Conservation (phyloP, 2,113 vertebrate genomes). For the Oostethus manadensis region DNA sequence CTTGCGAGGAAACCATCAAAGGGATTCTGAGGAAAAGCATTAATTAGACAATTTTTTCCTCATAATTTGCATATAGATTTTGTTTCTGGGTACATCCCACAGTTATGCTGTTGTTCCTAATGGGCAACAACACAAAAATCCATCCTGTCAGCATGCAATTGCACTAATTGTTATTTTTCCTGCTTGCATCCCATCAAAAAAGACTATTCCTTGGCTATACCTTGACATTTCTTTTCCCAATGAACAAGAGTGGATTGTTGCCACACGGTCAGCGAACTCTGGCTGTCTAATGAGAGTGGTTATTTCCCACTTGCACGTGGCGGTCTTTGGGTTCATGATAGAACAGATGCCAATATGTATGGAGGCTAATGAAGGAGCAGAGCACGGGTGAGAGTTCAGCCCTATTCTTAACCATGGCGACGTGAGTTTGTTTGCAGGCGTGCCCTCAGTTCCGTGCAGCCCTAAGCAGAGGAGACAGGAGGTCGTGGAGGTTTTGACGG, state of each 20-base stretch:
- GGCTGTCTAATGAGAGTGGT: constrained; percentile 20
- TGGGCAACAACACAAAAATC: not conserved
- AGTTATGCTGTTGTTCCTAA: not conserved
- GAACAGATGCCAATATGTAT: constrained; percentile 55
- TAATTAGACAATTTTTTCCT: not conserved
- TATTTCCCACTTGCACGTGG: constrained; percentile 28
- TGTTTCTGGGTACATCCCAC: too few species aligned
- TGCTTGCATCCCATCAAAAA: constrained; percentile 14
- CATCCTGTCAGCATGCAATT: too few species aligned
- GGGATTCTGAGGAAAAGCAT: constrained; percentile 2
- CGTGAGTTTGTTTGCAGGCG: constrained; percentile 50
- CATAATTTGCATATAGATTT: not conserved
- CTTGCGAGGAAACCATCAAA: constrained; percentile 15
- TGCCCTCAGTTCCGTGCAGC: constrained; percentile 32
- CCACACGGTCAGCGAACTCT: constrained; percentile 22
- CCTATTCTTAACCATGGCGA: constrained; percentile 41
- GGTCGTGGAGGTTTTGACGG: constrained; percentile 42
- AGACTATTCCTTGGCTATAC: constrained; percentile 1
- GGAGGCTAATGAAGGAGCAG: constrained; percentile 63
- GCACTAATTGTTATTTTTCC: constrained; percentile 2
- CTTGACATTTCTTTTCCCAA: constrained; percentile 9
- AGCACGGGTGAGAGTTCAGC: constrained; percentile 45
- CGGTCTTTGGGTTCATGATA: constrained; percentile 44
- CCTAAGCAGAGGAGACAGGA: constrained; percentile 42
- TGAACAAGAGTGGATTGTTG: constrained; percentile 21